Base-by-base conservation (phyloP, 2,113 vertebrate genomes). In the Cnemophilus loriae region DNA sequence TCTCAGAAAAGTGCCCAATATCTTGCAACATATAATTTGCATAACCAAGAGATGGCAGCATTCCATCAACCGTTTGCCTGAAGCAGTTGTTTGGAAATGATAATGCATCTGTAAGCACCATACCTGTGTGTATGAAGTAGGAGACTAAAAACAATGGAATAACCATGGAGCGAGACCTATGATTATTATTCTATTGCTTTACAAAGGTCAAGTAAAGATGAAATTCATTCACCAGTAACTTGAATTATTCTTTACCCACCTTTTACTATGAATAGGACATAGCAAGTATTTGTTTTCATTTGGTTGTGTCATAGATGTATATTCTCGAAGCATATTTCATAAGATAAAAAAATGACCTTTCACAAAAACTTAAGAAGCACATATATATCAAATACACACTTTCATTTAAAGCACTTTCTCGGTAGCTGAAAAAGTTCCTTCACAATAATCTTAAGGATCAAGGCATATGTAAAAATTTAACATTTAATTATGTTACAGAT, bases 31-130 rank as follows among this genome's bases (percentile, higher is more conserved):
- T 83, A 61, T 89, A 92, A 96, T 96, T 96, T 97, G 85, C 97
- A 98, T 95, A 94, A 95, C 97, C 97, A 97, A 88, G 26, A 98
- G 98, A 95, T 97, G 97, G 97, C 97, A 98, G 97, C 93, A 96
- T 93, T 94, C 74, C 59, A 96, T 93, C 95, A 91, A 95, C 53
- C 76, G 87, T 96, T 86, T 79, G 87, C 68, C 90, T 65, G 79
- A 83, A 94, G 59, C 53, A 42, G 68, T 93, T 71, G 50, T 75
- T 67, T 82, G 74, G 93, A 90, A 87, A 56, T 52, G 44, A 39
- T 37, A 26, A 39, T 49, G 28, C 33, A 24, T 83, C 80, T 61
- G 14, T 55, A 60, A 70, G 69, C n/a, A 47, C 2, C 24, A 44
- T 33, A 61, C 42, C 60, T 93, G 80, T 44, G 18, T 11, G 42